Evolutionary conservation across 2,888 invertebrate genomes (phyloP).

Genomic region (Drosophila kanekoi): DNA sequence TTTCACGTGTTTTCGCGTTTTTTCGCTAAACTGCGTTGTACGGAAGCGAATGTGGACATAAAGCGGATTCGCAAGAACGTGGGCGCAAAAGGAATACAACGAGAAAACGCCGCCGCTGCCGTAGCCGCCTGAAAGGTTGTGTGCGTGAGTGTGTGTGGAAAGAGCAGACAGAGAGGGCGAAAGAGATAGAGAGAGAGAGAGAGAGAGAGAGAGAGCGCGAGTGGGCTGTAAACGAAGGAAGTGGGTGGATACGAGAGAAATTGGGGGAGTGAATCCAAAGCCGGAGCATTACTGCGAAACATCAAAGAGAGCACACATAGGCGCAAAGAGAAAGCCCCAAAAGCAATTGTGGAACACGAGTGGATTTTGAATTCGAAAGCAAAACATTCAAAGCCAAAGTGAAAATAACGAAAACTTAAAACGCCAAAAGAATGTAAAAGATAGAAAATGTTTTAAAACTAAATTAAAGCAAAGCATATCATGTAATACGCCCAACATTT

Average conservation of each 20-base stretch:
- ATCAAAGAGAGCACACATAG: constrained; percentile 19
- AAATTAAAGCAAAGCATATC: constrained; percentile 41
- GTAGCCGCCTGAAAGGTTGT: constrained; percentile 66
- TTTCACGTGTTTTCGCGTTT: constrained; percentile 41
- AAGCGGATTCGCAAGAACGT: constrained; percentile 61
- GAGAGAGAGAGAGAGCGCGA: constrained; percentile 1
- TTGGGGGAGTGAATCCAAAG: not conserved
- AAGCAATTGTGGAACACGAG: constrained; percentile 53
- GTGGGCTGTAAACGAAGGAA: constrained; percentile 8
- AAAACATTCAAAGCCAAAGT: constrained; percentile 48
- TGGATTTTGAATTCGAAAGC: constrained; percentile 59
- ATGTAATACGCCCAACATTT: constrained; percentile 40
- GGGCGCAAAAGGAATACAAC: constrained; percentile 50
- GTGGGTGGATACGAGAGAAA: constrained; percentile 16
- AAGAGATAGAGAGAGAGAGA: constrained; percentile 15
- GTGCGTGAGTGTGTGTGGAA: constrained; percentile 24
- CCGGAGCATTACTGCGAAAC: constrained; percentile 32
- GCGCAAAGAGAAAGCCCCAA: constrained; percentile 42
- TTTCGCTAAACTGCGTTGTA: constrained; percentile 55
- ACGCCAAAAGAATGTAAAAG: constrained; percentile 3
- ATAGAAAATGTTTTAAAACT: not conserved
- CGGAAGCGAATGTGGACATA: constrained; percentile 61
- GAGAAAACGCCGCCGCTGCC: constrained; percentile 63
- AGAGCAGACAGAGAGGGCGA: constrained; percentile 16
- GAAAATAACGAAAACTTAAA: constrained; percentile 17